Base-by-base conservation (phyloP, 1,140 invertebrate genomes). In the Drosophila ironensis region DNA sequence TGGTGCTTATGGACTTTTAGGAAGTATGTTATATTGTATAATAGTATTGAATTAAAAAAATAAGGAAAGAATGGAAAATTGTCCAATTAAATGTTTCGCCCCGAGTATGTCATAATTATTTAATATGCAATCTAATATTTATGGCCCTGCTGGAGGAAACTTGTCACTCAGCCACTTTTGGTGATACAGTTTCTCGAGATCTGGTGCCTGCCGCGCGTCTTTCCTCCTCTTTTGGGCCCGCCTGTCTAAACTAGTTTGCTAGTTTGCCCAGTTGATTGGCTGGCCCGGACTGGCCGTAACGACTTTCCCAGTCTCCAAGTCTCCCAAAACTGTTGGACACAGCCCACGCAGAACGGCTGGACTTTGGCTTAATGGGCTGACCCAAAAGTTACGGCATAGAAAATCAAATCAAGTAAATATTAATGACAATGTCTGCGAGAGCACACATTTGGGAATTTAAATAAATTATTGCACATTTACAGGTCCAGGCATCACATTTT, bases 391-490 rank as follows among this genome's bases (percentile, higher is more conserved):
- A 69, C 48, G 25, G 27, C 11, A 7, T 8, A 71, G 33, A 52
- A 51, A 68, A 47, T 70, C 52, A 59, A 44, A 45, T 33, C 42
- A 33, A 72, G 60, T 81, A 81, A 72, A 82, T 82, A 82, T 82
- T 82, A 82, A 82, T 82, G 71, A 80, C 77, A 72, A 46, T 73
- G 70, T 80, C 48, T 78, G 28, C 37, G 40, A 38, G 42, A 59
- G 59, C 67, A 77, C 77, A 69, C 77, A 70, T 82, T 82, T 64
- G 77, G 77, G 77, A 70, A 82, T 82, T 84, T 82, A 64, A 84
- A 82, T 82, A 82, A 82, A 84, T 82, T 82, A 82, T 82, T 82
- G 77, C 77, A 84, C 77, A 82, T 82, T 84, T 82, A 82, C 77
- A 82, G 78, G 68, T 70, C 33, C 41, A 69, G 45, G n/a, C 73